A percentile compares a stretch with the other conserved stretches of the same genome.
Conservation (phyloP, 2,797 vertebrate genomes). For the Halcyon leucocephala region DNA sequence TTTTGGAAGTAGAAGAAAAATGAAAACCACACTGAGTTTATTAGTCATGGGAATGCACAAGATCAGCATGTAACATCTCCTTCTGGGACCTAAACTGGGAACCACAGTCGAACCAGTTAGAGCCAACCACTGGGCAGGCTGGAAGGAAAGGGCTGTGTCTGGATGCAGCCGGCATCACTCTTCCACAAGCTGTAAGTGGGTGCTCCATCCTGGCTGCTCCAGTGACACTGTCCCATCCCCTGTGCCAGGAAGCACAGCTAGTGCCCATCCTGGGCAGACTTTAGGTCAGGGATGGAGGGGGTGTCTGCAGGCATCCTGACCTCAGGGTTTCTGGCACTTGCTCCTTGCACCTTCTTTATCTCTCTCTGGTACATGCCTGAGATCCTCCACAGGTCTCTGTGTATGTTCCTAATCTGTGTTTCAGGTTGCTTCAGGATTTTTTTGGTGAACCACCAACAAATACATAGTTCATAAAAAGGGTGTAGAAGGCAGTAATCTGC, state of each 20-base stretch:
- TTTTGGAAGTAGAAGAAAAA: background rate
- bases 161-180: fast-evolving
- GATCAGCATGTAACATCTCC: fast-evolving
- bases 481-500: background rate
- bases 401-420: background rate
- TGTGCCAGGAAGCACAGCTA: background rate
- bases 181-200: fast-evolving
- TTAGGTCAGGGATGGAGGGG: background rate
- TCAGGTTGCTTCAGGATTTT: background rate
- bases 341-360: background rate
- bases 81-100: background rate
- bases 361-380: fast-evolving
- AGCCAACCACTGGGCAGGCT: background rate
- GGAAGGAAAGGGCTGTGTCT: background rate
- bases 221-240: background rate
- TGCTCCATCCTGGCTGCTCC: background rate
- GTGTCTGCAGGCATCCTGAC: fast-evolving
- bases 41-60: background rate
- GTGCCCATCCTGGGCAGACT: fast-evolving
- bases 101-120: background rate
- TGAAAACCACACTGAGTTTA: background rate
- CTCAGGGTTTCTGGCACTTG: fast-evolving
- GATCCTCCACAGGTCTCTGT: background rate
- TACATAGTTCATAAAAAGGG: background rate
- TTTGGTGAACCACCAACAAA: background rate